Evolutionary conservation across 2,797 vertebrate genomes (phyloP).

Genomic region (Podargus strigoides): DNA sequence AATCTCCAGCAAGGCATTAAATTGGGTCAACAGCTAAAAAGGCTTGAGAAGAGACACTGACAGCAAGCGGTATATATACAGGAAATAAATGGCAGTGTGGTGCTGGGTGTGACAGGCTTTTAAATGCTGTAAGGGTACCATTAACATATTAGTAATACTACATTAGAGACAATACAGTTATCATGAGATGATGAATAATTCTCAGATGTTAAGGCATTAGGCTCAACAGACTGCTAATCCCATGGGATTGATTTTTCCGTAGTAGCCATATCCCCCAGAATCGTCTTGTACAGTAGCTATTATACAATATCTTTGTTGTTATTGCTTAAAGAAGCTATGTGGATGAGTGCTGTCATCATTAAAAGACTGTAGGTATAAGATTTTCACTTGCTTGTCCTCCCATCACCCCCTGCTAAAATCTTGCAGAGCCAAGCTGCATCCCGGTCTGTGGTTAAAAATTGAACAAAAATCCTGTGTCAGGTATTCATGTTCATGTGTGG

Average conservation of each 20-base stretch:
- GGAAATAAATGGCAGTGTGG: slow-evolving; percentile 1
- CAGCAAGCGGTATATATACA: slow-evolving; percentile 16
- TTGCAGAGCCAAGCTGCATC: neutral
- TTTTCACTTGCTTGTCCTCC: neutral
- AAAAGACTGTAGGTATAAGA: neutral
- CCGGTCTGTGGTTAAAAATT: neutral
- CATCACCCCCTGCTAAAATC: neutral
- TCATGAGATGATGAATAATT: slow-evolving; percentile 43
- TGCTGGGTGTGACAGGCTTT: neutral
- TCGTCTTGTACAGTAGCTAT: neutral
- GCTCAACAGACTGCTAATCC: slow-evolving; percentile 38
- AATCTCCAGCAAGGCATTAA: slow-evolving; percentile 69
- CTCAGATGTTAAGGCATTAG: slow-evolving; percentile 29
- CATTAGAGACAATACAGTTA: slow-evolving; percentile 32
- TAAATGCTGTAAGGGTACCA: slow-evolving; percentile 24
- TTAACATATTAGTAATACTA: slow-evolving; percentile 66
- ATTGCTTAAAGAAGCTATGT: neutral
- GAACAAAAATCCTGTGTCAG: neutral
- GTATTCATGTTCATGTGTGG: neutral
- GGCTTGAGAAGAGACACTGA: slow-evolving; percentile 37
- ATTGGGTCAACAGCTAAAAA: slow-evolving; percentile 69
- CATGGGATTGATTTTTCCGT: neutral
- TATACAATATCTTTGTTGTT: neutral
- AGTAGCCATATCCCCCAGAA: neutral
- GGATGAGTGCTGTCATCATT: neutral